These are phyloP conservation scores for Machaerirhynchus nigripectus DNA, from an alignment of 2,113 vertebrate genomes.

Conservation along the genomic window DNA sequence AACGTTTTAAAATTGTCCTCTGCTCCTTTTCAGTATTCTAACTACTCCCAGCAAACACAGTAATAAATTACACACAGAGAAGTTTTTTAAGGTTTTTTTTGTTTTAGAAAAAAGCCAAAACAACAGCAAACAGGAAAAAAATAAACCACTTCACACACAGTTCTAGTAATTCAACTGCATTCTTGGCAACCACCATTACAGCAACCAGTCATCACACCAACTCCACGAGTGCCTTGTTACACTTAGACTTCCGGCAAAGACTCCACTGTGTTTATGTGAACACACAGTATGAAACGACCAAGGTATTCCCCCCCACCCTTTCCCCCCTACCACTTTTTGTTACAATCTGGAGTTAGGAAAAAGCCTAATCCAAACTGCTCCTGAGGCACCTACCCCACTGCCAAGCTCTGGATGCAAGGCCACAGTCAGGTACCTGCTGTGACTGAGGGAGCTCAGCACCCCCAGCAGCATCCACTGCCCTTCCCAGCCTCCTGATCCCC, in stretches of 20 bases:
- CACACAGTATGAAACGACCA: not conserved
- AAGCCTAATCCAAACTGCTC: not conserved
- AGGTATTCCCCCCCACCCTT: accelerated
- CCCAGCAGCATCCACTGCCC: not conserved
- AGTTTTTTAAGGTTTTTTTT: not conserved
- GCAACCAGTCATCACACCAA: not conserved
- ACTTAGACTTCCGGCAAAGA: not conserved
- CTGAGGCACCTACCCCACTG: not conserved
- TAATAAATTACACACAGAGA: not conserved
- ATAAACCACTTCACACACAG: not conserved
- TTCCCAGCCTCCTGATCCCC: not conserved
- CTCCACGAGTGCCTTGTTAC: not conserved
- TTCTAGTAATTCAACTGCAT: not conserved
- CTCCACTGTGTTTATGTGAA: not conserved
- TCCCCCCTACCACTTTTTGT: accelerated
- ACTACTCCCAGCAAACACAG: not conserved
- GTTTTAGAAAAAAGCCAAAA: not conserved
- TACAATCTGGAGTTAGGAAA: not conserved
- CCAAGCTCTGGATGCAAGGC: not conserved
- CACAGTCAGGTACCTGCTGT: accelerated
- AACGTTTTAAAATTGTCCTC: not conserved
- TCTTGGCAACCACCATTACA: not conserved
- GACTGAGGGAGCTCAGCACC: not conserved
- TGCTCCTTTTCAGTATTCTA: not conserved
- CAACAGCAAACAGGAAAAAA: not conserved